Conservation (phyloP, 2,888 invertebrate species). For the Frankliniella intonsa region DNA sequence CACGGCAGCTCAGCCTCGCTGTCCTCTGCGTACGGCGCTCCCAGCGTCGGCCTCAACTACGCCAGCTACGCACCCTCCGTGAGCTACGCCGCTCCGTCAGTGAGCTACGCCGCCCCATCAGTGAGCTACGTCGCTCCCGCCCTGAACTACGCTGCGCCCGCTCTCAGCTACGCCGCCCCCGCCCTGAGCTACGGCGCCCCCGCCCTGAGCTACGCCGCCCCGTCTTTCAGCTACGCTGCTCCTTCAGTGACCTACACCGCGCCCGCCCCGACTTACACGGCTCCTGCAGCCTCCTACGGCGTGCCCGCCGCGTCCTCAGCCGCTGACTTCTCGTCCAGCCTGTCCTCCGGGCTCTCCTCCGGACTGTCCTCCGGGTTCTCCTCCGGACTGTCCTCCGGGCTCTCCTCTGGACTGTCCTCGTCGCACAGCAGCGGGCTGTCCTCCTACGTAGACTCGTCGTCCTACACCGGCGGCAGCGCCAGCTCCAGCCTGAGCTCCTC, state of each 20-base stretch:
- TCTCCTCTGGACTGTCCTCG: background rate
- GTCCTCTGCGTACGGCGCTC: background rate
- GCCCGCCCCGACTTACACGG: background rate
- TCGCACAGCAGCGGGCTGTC: constrained; percentile 2
- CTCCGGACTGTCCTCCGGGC: background rate
- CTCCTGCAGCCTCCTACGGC: background rate
- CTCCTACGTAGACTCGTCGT: background rate
- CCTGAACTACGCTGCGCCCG: background rate
- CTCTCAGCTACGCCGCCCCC: background rate
- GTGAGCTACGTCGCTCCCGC: background rate
- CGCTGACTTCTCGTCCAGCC: background rate
- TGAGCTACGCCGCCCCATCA: background rate
- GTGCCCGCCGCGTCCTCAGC: background rate
- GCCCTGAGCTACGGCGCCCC: constrained; percentile 4
- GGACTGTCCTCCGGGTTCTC: background rate
- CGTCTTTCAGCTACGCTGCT: background rate
- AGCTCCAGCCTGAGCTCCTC: background rate
- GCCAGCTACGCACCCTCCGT: background rate
- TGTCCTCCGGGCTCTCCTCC: background rate
- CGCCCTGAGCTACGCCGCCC: background rate
- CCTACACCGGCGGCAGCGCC: background rate
- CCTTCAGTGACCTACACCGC: background rate
- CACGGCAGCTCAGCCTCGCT: background rate
- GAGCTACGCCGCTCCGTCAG: background rate
- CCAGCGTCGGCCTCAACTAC: background rate